A percentile compares a stretch with the other conserved stretches of the same genome.
phyloP scores from a whole-genome alignment of 1,140 invertebrate genomes.

The Drosophila pseudoobscura region DNA sequence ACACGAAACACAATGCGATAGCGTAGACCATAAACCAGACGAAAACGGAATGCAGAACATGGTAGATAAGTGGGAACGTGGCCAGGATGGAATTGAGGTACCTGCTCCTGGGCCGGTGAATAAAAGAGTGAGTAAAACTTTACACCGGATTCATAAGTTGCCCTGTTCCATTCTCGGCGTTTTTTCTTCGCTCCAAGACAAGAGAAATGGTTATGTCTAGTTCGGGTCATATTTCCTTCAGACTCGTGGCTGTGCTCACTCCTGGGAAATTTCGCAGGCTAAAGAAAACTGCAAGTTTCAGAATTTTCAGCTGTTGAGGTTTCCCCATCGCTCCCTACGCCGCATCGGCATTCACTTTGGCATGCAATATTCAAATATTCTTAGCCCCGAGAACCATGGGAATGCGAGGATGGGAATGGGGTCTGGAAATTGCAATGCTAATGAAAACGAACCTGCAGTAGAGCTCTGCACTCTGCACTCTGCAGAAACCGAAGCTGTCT shows the following conservation, averaged over 20 bases:
- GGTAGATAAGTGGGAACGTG: conserved; percentile 40
- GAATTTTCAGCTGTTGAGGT: conserved; percentile 46
- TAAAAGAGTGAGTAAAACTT: conserved; percentile 62
- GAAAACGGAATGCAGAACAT: conserved; percentile 44
- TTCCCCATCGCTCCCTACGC: conserved; percentile 10
- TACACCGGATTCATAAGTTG: conserved; percentile 61
- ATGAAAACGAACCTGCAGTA: conserved; percentile 42
- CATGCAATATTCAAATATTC: conserved; percentile 68
- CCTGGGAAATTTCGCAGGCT: conserved; percentile 47
- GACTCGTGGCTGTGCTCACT: conserved; percentile 26
- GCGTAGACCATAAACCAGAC: conserved; percentile 39
- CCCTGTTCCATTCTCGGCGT: not conserved
- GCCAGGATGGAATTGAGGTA: no score
- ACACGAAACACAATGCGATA: conserved; percentile 30
- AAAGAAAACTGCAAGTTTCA: conserved; percentile 55
- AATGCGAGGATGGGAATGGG: not conserved
- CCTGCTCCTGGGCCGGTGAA: conserved; percentile 38
- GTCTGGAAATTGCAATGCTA: conserved; percentile 47
- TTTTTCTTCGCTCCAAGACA: conserved; percentile 3
- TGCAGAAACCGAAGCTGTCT: conserved; percentile 9
- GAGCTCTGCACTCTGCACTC: conserved; percentile 5
- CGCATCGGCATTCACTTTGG: conserved; percentile 33
- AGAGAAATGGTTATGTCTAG: conserved; percentile 60
- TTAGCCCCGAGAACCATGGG: conserved; percentile 29
- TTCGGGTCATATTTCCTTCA: conserved; percentile 63